Evolutionary conservation across 2,888 invertebrate genomes (phyloP).

Genomic region (Rhagonycha lutea): DNA sequence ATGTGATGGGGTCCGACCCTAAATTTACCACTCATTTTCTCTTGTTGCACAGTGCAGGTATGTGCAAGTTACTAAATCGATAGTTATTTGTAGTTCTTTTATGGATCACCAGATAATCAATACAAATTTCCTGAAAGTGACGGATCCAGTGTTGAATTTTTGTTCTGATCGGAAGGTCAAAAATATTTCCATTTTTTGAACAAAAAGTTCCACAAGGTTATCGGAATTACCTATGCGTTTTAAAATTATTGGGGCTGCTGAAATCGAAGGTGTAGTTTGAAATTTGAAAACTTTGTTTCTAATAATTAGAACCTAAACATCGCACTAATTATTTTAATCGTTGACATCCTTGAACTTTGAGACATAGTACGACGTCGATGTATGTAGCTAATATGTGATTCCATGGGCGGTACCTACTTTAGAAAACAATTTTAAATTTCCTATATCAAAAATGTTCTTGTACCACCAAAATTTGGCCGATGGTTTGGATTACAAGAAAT

Average conservation of each 20-base stretch:
- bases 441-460: neutral
- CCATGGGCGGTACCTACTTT: neutral
- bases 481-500: neutral
- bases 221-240: neutral
- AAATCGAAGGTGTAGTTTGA: neutral
- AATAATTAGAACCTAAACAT: neutral
- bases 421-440: neutral
- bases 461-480: neutral
- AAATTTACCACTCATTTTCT: conserved; percentile 11
- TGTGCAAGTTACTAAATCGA: neutral
- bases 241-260: too few relatives aligned
- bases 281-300: neutral
- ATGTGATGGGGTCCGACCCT: conserved; percentile 28
- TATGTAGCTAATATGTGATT: neutral
- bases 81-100: neutral
- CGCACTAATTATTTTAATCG: neutral
- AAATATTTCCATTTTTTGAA: too few relatives aligned
- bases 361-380: neutral
- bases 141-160: neutral
- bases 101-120: neutral
- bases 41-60: conserved; percentile 3
- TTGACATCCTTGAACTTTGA: neutral
- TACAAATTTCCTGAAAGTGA: neutral
- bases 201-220: neutral
- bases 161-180: neutral